Percentiles rank a stretch among this genome's conserved stretches.
These are phyloP conservation scores for Clivina fossor DNA, from an alignment of 2,888 invertebrate species.

Conservation along the genomic window DNA sequence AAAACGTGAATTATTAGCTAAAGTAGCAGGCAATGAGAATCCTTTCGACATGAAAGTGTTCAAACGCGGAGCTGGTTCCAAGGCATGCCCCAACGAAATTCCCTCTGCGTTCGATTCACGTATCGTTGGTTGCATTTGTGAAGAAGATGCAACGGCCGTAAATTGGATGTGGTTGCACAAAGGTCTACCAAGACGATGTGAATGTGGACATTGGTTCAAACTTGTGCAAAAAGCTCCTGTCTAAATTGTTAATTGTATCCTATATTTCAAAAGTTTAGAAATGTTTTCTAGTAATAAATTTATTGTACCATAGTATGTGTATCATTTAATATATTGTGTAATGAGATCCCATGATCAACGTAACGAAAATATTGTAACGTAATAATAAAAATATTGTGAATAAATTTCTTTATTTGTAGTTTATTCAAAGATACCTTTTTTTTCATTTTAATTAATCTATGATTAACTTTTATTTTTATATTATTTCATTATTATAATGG, in stretches of 20 bases:
- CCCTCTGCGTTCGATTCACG: conserved; percentile 89
- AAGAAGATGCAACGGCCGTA: conserved; percentile 86
- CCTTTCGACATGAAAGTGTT: conserved; percentile 82
- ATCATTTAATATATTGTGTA: conserved; percentile 23
- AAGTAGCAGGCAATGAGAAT: conserved; percentile 84
- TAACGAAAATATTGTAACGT: conserved; percentile 10
- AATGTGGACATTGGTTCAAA: conserved; percentile 97
- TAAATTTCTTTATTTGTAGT: not conserved
- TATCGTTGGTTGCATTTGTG: conserved; percentile 93
- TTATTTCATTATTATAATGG: too few species aligned
- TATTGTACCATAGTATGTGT: conserved; percentile 36
- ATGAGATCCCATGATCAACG: conserved; percentile 5
- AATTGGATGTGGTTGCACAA: conserved; percentile 96
- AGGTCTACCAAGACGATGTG: conserved; percentile 87
- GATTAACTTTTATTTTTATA: too few species aligned
- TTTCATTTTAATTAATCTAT: too few species aligned
- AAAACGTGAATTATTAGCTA: conserved; percentile 84
- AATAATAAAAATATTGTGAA: not conserved
- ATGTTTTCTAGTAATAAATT: conserved; percentile 46
- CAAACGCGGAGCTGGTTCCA: conserved; percentile 78
- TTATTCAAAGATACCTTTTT: too few species aligned
- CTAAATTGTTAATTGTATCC: conserved; percentile 52
- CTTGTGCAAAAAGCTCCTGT: conserved; percentile 75
- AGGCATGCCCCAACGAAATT: conserved; percentile 82
- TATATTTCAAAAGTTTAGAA: conserved; percentile 38